Conservation (phyloP, 2,113 vertebrate species). For the Zosterops pallidus region DNA sequence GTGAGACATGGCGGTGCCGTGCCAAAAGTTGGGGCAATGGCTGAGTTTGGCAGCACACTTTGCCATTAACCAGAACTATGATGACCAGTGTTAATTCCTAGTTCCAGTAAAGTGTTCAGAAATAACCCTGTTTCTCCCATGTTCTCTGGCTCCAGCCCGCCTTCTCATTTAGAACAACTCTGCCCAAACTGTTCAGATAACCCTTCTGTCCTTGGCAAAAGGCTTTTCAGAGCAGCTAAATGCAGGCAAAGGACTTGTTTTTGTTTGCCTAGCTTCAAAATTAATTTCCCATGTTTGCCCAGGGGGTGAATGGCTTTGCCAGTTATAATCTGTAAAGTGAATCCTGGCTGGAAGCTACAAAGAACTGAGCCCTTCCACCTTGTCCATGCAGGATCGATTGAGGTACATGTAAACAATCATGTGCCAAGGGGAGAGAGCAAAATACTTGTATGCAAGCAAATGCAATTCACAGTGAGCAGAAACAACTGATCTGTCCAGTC, state of each 20-base stretch:
- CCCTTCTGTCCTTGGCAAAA: background rate
- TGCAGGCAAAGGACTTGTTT: background rate
- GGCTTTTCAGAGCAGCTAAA: background rate
- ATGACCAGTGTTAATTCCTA: background rate
- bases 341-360: background rate
- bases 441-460: background rate
- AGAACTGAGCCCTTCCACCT: background rate
- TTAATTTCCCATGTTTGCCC: background rate
- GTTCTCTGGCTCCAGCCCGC: background rate
- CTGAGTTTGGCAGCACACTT: background rate
- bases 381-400: background rate
- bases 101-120: conserved; percentile 29
- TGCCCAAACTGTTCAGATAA: background rate
- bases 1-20: background rate
- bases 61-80: background rate
- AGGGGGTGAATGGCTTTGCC: background rate
- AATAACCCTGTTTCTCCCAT: background rate
- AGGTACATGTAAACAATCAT: background rate
- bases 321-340: background rate
- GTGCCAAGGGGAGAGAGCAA: background rate
- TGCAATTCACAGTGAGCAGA: background rate
- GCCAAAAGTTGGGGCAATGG: background rate
- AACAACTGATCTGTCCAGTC: background rate
- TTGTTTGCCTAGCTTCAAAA: background rate
- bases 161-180: background rate